Conservation (phyloP, 2,888 invertebrate species). For the Tipula unca region DNA sequence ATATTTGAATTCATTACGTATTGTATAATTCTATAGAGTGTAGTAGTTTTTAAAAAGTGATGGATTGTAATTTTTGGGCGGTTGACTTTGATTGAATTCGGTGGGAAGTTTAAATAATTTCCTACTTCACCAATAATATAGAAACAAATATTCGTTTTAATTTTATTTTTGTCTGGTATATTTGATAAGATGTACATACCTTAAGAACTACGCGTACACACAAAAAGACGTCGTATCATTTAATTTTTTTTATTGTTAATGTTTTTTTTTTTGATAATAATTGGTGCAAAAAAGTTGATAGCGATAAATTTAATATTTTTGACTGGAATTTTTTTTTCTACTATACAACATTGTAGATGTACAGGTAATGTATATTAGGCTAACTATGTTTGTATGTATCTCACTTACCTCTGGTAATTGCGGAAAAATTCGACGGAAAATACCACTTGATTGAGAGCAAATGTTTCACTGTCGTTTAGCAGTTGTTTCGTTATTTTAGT, state of each 20-base stretch:
- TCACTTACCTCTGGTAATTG: slow-evolving; percentile 62
- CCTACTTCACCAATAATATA: not conserved
- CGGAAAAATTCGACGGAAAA: slow-evolving; percentile 70
- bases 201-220: not conserved
- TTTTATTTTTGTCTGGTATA: no score
- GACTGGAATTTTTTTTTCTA: not conserved
- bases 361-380: not conserved
- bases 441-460: slow-evolving; percentile 67
- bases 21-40: not conserved
- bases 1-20: not conserved
- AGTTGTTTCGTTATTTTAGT: slow-evolving; percentile 49
- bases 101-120: not conserved
- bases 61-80: not conserved
- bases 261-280: not conserved
- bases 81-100: not conserved
- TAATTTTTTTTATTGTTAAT: not conserved
- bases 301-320: not conserved
- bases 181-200: not conserved
- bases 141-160: no score
- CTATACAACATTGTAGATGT: not conserved
- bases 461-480: slow-evolving; percentile 53
- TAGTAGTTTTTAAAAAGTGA: not conserved
- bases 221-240: not conserved
- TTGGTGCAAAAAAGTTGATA: not conserved
- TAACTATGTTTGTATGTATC: no score